A percentile compares a stretch with the other conserved stretches of the same genome.
Evolutionary conservation across 2,113 vertebrate genomes (phyloP).

Genomic region (Trematocara macrostoma): DNA sequence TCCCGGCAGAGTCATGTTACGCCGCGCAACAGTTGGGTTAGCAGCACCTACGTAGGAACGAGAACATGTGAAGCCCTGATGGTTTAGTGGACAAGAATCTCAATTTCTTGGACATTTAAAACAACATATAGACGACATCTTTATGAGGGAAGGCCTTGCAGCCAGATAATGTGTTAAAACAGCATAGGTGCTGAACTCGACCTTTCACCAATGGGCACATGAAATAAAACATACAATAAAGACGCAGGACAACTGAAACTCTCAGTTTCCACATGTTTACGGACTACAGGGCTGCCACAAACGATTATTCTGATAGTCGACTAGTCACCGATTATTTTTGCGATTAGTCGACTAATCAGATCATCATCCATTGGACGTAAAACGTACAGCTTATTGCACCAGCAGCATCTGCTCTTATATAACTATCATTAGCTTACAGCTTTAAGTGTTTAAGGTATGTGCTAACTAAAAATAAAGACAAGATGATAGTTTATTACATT

Average conservation of each 20-base stretch:
- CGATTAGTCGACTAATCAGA: too few relatives aligned
- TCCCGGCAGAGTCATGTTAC: slow-evolving; percentile 95
- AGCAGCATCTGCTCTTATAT: too few relatives aligned
- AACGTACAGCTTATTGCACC: too few relatives aligned
- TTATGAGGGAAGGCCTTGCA: not conserved
- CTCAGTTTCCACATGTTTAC: not conserved
- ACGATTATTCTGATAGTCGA: too few relatives aligned
- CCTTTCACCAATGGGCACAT: not conserved
- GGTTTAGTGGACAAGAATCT: not conserved
- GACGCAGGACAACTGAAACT: rapidly evolving
- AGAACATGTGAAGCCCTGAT: not conserved
- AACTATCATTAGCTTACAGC: too few relatives aligned
- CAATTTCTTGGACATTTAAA: not conserved
- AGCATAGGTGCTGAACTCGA: not conserved
- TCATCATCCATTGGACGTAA: too few relatives aligned
- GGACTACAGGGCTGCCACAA: too few relatives aligned
- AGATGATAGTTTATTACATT: too few relatives aligned
- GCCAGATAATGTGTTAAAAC: not conserved
- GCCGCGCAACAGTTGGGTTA: slow-evolving; percentile 89
- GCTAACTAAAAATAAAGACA: too few relatives aligned
- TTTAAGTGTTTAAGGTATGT: too few relatives aligned
- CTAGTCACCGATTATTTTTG: too few relatives aligned
- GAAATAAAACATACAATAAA: not conserved
- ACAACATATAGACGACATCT: not conserved
- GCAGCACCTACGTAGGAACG: slow-evolving; percentile 74